Percentiles rank a stretch among this genome's conserved stretches.
These are phyloP conservation scores for Pseudochaenichthys georgianus DNA, from an alignment of 2,797 vertebrate genomes.

Conservation along the genomic window DNA sequence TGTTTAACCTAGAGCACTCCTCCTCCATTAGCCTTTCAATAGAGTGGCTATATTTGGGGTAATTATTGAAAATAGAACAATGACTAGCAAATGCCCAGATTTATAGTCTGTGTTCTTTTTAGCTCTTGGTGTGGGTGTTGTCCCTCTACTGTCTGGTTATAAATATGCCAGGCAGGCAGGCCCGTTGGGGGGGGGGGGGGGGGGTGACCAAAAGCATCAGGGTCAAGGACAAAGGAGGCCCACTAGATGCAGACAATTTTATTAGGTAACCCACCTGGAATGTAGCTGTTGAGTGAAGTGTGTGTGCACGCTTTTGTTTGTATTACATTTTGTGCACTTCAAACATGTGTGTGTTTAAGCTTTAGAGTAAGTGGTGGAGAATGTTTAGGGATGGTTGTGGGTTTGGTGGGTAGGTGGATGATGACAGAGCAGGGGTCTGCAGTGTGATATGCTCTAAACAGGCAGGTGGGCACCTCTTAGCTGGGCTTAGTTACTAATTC, in stretches of 20 bases:
- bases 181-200: constrained; percentile 51
- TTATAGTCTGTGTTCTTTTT: constrained; percentile 44
- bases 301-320: constrained; percentile 22
- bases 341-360: constrained; percentile 42
- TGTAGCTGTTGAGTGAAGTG: constrained; percentile 72
- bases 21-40: constrained; percentile 20
- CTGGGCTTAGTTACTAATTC: constrained; percentile 72
- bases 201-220: constrained; percentile 53
- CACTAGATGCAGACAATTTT: constrained; percentile 74
- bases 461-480: constrained; percentile 56
- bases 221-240: constrained; percentile 77
- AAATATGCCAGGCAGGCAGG: constrained; percentile 67
- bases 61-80: constrained; percentile 48
- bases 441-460: constrained; percentile 61
- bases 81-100: constrained; percentile 36
- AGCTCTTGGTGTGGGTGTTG: constrained; percentile 45
- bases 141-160: constrained; percentile 52
- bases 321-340: constrained; percentile 24
- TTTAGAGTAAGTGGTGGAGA: constrained; percentile 40
- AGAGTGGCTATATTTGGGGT: constrained; percentile 39
- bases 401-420: constrained; percentile 62
- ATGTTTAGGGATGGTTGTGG: constrained; percentile 52
- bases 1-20: constrained; percentile 32
- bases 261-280: constrained; percentile 77
- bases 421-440: constrained; percentile 70